Evolutionary conservation across 37 sponge, comb jelly and placozoan genomes (phyloP).

Genomic region (Aplysina aerophoba): DNA sequence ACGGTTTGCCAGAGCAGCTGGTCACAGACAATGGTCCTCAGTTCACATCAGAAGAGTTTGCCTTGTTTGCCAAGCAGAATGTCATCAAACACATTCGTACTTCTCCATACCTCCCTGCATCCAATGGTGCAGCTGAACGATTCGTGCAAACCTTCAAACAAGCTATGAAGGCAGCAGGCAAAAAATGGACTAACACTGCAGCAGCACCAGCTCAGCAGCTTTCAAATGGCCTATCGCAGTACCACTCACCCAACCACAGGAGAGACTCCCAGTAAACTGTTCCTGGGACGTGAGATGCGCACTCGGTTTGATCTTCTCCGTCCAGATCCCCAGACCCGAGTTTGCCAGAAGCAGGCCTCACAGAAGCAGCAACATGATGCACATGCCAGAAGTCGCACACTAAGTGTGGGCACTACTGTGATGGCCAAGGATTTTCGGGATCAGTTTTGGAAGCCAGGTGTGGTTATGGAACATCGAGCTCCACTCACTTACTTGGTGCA

Average conservation of each 20-base stretch:
- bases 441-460: background rate
- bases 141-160: constrained; percentile 14
- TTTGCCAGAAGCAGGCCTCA: background rate
- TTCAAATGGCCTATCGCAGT: background rate
- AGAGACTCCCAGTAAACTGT: background rate
- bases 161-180: constrained; percentile 5
- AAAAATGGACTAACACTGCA: background rate
- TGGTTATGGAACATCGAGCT: background rate
- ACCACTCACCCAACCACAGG: background rate
- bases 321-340: background rate
- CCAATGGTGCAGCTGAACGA: constrained; percentile 39
- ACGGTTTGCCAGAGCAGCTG: constrained; percentile 37
- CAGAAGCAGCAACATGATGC: constrained; percentile 31
- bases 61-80: constrained; percentile 16
- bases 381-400: background rate
- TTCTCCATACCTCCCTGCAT: constrained; percentile 34
- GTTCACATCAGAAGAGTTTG: constrained; percentile 38
- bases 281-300: background rate
- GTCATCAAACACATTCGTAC: constrained; percentile 28
- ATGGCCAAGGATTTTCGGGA: background rate
- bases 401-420: background rate
- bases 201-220: background rate
- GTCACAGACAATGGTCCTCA: constrained; percentile 41
- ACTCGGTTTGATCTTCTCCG: background rate
- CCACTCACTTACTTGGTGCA: constrained; percentile 8